These are phyloP conservation scores for Thymelicus lineola DNA, from an alignment of 2,888 invertebrate genomes.

Conservation along the genomic window DNA sequence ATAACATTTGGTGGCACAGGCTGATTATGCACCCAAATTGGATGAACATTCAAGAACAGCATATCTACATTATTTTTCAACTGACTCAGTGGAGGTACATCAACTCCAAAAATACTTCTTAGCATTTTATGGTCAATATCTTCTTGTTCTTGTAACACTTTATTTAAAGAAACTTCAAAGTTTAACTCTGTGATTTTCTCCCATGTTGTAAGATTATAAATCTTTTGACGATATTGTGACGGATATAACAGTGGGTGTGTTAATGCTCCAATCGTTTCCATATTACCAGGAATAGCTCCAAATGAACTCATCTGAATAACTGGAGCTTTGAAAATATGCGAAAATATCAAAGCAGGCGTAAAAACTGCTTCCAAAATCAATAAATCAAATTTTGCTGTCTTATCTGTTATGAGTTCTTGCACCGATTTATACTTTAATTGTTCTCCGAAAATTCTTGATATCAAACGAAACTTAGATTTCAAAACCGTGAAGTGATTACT, in stretches of 20 bases:
- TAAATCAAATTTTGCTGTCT: conserved; percentile 50
- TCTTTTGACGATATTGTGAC: neutral
- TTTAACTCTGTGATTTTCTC: conserved; percentile 3
- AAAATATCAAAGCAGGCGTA: conserved; percentile 45
- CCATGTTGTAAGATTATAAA: conserved; percentile 18
- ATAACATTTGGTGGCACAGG: conserved; percentile 65
- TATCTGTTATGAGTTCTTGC: neutral
- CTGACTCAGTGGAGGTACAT: conserved; percentile 45
- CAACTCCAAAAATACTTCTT: conserved; percentile 35
- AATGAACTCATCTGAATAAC: conserved; percentile 55
- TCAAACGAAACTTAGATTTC: neutral
- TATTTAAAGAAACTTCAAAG: neutral
- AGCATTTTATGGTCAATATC: conserved; percentile 28
- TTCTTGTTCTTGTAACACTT: neutral
- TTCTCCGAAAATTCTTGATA: neutral
- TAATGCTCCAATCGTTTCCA: conserved; percentile 46
- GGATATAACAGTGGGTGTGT: conserved; percentile 49
- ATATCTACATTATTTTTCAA: conserved; percentile 56
- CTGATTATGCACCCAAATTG: conserved; percentile 57
- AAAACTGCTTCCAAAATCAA: conserved; percentile 51
- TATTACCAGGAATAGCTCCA: conserved; percentile 41
- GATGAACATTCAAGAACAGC: conserved; percentile 67
- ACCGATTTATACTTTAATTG: neutral
- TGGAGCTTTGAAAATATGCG: conserved; percentile 53
- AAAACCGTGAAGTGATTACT: neutral